phyloP scores from a whole-genome alignment of 2,888 invertebrate species.

The Megastigmus dorsalis region DNA sequence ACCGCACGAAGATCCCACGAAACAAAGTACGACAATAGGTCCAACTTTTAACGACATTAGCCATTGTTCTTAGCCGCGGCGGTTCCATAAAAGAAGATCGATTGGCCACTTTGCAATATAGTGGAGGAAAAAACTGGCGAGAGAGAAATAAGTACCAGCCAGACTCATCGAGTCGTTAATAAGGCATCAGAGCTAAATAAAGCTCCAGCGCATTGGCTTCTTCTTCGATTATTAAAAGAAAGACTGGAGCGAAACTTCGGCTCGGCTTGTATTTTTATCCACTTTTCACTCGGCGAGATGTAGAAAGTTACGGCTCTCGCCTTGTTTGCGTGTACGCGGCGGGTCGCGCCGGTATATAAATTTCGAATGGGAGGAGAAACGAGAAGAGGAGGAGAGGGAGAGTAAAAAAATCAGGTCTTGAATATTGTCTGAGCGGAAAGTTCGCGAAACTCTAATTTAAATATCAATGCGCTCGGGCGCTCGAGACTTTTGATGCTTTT shows the following conservation, averaged over 20 bases:
- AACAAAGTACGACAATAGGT: too few relatives aligned
- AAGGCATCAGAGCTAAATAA: not conserved
- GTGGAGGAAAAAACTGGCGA: too few relatives aligned
- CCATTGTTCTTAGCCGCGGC: not conserved
- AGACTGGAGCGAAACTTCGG: too few relatives aligned
- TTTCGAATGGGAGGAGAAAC: not conserved
- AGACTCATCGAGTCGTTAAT: not conserved
- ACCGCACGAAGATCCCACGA: too few relatives aligned
- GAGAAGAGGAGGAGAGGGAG: not conserved
- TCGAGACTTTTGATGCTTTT: too few relatives aligned
- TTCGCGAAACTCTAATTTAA: not conserved
- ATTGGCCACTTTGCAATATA: too few relatives aligned
- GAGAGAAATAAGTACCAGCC: not conserved
- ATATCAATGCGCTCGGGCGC: too few relatives aligned
- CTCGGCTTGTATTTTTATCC: too few relatives aligned
- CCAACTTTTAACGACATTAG: not conserved
- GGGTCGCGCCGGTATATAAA: not conserved
- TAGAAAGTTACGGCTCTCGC: too few relatives aligned
- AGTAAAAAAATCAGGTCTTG: not conserved
- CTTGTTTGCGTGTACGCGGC: too few relatives aligned
- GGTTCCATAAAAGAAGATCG: not conserved
- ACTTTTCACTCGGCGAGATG: too few relatives aligned
- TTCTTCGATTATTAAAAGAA: not conserved
- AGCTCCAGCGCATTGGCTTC: not conserved
- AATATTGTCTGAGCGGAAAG: not conserved